Base-by-base conservation (phyloP, 2,797 vertebrate genomes). In the Epinephelus coioides region DNA sequence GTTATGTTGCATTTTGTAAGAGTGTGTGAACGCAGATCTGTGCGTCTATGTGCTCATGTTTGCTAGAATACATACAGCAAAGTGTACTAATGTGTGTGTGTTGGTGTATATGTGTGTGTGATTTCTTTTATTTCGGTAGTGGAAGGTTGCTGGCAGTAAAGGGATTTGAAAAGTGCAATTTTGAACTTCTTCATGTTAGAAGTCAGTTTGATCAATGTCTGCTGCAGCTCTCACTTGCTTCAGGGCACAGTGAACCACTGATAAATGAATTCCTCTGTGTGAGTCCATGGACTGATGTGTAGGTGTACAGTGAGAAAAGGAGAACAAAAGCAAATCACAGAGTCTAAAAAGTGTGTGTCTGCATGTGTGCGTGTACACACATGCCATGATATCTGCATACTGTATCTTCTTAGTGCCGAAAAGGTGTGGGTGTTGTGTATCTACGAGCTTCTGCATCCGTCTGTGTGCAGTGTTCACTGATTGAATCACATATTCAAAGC, bases 141-240 rank as follows among this genome's bases (percentile, higher is more conserved):
- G 84, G 83, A 88, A 80, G 84, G 81, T 86, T 92, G 82, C 89
- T 89, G 77, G 88, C 85, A 87, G 90, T 89, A 94, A 93, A 92
- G 91, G 88, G 91, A 94, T 93, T 93, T 92, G 86, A 91, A 94
- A 91, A 92, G 91, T 90, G 84, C 18, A 85, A 93, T 94, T 95
- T 95, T 94, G 86, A 94, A 95, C 93, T 95, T 95, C 88, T 94
- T 95, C 93, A 94, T 93, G 95, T 94, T 93, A 93, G 91, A 94
- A 95, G 95, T 95, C 94, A 94, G 93, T 95, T 96, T 96, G 94
- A 96, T 96, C 94, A 95, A 96, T 96, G 94, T 94, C 93, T 95
- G 91, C 93, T 91, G 93, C 93, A 93, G 93, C 90, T 92, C 91
- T 92, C 44, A n/a, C 88, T 94, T 83, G 94, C 95, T 95, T 83